These are phyloP conservation scores for Oreochromis aureus DNA, from an alignment of 2,113 vertebrate genomes.

Conservation along the genomic window DNA sequence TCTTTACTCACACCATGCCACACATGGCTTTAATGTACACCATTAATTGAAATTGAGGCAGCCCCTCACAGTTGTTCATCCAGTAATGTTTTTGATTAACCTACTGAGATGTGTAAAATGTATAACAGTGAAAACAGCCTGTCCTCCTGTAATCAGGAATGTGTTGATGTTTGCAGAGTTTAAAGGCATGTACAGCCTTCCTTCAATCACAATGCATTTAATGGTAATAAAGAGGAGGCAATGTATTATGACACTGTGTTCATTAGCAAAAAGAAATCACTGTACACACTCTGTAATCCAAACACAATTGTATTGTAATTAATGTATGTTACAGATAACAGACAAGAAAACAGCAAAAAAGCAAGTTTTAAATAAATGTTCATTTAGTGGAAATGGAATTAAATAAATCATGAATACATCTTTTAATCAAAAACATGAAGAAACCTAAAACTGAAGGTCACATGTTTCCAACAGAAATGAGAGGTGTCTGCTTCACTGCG, in stretches of 20 bases:
- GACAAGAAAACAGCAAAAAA: neutral
- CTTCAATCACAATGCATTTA: neutral
- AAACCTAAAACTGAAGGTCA: neutral
- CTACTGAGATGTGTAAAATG: neutral
- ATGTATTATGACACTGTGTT: neutral
- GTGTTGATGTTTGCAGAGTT: neutral
- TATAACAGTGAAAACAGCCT: neutral
- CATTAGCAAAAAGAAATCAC: neutral
- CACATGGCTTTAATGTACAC: neutral
- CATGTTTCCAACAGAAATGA: neutral
- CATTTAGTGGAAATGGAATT: neutral
- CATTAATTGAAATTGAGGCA: neutral
- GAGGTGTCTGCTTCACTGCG: neutral
- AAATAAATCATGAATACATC: neutral
- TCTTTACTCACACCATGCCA: neutral
- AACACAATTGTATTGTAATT: neutral
- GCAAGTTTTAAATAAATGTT: neutral
- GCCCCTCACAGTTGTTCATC: neutral
- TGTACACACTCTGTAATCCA: neutral
- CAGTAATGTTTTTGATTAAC: neutral
- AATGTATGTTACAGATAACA: neutral
- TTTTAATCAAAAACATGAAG: neutral
- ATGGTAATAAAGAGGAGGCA: neutral
- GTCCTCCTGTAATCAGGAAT: neutral
- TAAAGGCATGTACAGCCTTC: neutral